Percentiles rank a stretch among this genome's conserved stretches.
Evolutionary conservation across 35 echinoderm and acorn worm species (phyloP).

Genomic region (Apostichopus japonicus): DNA sequence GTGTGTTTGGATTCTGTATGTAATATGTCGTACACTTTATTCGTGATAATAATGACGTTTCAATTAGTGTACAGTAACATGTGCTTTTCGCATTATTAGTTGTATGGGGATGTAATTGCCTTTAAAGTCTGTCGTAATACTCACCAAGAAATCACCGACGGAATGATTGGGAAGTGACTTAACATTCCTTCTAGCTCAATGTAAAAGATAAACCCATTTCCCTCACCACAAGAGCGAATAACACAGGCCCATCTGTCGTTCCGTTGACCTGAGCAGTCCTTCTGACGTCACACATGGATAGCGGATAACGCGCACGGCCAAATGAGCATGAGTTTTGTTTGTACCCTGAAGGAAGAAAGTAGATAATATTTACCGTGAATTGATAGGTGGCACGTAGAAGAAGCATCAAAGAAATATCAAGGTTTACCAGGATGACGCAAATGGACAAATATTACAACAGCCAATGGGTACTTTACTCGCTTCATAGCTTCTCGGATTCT

Average conservation of each 20-base stretch:
- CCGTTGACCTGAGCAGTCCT: conserved; percentile 7
- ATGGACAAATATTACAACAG: conserved; percentile 5
- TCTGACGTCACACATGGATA: conserved; percentile 18
- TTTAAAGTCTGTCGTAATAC: no score
- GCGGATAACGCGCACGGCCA: not conserved
- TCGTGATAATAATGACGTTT: no score
- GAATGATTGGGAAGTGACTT: conserved; percentile 32
- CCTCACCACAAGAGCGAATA: not conserved
- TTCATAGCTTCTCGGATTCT: conserved; percentile 22
- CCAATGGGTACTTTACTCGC: not conserved
- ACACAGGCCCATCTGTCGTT: conserved; percentile 38
- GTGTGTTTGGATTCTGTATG: no score
- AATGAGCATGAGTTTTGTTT: not conserved
- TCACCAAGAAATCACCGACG: no score
- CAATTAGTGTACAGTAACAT: no score
- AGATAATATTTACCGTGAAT: conserved; percentile 28
- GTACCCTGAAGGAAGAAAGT: conserved; percentile 16
- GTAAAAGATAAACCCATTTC: conserved; percentile 1
- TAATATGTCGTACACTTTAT: no score
- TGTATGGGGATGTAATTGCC: no score
- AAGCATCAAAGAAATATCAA: not conserved
- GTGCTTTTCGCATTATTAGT: no score
- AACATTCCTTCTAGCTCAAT: conserved; percentile 20
- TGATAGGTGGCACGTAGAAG: conserved; percentile 19
- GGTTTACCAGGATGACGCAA: conserved; percentile 14